Conservation (phyloP, 1,140 invertebrate genomes). For the Euborellia annulipes region DNA sequence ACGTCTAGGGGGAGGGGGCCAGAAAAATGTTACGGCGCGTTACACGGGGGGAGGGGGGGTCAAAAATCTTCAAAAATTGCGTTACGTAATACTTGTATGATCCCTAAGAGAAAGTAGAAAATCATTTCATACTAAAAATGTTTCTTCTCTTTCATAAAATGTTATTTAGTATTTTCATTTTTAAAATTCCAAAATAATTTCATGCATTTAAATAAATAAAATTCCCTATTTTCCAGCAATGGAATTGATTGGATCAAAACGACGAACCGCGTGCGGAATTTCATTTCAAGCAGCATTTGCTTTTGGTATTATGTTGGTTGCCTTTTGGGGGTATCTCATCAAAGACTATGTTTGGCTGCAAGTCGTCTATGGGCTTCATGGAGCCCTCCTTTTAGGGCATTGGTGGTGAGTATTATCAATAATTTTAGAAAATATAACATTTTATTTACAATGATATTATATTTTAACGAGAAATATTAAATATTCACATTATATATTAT, state of each 20-base stretch:
- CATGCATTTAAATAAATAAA: no score
- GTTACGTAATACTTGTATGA: no score
- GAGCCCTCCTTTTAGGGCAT: slow-evolving; percentile 52
- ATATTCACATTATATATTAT: not conserved
- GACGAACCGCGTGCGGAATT: slow-evolving; percentile 65
- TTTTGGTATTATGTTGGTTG: slow-evolving; percentile 63
- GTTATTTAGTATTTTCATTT: no score
- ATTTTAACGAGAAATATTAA: not conserved
- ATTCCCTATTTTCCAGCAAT: slow-evolving; percentile 44
- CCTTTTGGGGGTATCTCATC: slow-evolving; percentile 63
- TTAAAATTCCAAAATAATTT: no score
- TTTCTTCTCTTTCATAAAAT: no score
- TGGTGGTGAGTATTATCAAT: slow-evolving; percentile 41
- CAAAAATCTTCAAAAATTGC: no score
- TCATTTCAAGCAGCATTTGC: slow-evolving; percentile 68
- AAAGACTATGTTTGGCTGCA: slow-evolving; percentile 57
- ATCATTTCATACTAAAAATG: no score
- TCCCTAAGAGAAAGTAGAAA: no score
- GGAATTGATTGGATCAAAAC: slow-evolving; percentile 69
- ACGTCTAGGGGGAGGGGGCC: no score
- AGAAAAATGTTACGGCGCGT: no score
- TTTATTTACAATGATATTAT: not conserved
- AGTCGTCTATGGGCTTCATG: slow-evolving; percentile 61
- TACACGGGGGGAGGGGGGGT: no score
- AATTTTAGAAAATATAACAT: not conserved